A percentile compares a stretch with the other conserved stretches of the same genome.
Evolutionary conservation across 1,140 invertebrate species (phyloP).

Genomic region (Megalonaias nervosa): DNA sequence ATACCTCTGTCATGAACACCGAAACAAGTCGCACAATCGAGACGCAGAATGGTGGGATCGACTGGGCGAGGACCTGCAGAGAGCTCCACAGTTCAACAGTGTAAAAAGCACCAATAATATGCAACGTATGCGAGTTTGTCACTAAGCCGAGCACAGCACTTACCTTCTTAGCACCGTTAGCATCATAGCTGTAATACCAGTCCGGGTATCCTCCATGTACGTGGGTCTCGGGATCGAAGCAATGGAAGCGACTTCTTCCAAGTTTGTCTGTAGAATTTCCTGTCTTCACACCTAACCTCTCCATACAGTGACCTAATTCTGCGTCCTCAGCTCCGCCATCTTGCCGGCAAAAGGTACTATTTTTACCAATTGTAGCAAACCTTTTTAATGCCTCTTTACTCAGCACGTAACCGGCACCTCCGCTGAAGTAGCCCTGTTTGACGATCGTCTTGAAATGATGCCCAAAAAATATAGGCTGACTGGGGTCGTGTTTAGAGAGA

Average conservation of each 20-base stretch:
- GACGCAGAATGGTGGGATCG: no score
- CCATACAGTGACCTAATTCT: slow-evolving; percentile 93
- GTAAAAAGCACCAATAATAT: background rate
- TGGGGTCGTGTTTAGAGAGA: slow-evolving; percentile 41
- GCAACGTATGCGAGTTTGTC: no score
- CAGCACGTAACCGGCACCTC: slow-evolving; percentile 85
- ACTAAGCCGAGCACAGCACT: background rate
- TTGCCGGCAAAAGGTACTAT: slow-evolving; percentile 75
- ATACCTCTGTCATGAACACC: no score
- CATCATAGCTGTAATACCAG: slow-evolving; percentile 57
- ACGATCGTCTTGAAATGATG: slow-evolving; percentile 67
- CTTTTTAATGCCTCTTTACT: slow-evolving; percentile 74
- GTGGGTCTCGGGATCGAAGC: slow-evolving; percentile 77
- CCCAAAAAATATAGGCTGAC: slow-evolving; percentile 68
- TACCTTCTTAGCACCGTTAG: slow-evolving; percentile 56
- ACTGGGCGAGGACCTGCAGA: no score
- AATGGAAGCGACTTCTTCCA: slow-evolving; percentile 92
- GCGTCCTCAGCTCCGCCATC: slow-evolving; percentile 92
- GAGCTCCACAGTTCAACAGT: no score
- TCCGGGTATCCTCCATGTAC: slow-evolving; percentile 67
- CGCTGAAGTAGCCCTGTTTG: slow-evolving; percentile 65
- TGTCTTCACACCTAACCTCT: slow-evolving; percentile 88
- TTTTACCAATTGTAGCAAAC: slow-evolving; percentile 57
- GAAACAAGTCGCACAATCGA: no score
- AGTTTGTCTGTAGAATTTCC: slow-evolving; percentile 88